Conservation (phyloP, 2,797 vertebrate species). For the Cryptoprocta ferox region DNA sequence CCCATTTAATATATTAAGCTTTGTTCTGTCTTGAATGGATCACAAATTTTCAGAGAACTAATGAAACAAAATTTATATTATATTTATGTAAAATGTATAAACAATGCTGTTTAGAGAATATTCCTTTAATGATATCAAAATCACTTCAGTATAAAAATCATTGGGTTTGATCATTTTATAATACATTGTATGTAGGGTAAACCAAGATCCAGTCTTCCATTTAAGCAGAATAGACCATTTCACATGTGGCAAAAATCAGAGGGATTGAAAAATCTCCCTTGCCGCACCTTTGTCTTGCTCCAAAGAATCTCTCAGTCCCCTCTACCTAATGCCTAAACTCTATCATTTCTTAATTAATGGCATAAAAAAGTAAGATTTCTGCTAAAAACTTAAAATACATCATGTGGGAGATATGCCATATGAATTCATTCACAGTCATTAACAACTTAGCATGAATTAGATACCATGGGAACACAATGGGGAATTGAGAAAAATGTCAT, state of each 20-base stretch:
- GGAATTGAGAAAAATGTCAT: neutral
- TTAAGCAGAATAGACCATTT: neutral
- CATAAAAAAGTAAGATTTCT: neutral
- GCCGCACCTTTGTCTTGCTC: neutral
- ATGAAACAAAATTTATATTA: neutral
- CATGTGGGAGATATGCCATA: neutral
- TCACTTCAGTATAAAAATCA: neutral
- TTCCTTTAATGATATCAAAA: constrained; percentile 10
- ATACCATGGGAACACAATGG: neutral
- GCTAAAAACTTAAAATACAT: neutral
- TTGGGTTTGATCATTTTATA: neutral
- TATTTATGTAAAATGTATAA: neutral
- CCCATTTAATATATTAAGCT: neutral
- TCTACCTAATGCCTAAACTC: neutral
- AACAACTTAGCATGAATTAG: neutral
- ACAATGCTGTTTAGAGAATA: neutral
- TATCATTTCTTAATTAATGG: neutral
- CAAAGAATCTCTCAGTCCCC: neutral
- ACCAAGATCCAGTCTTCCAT: neutral
- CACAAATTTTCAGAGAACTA: constrained; percentile 36
- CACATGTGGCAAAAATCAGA: neutral
- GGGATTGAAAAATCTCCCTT: neutral
- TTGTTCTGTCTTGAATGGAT: neutral
- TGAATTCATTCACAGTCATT: neutral
- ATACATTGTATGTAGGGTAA: neutral